phyloP scores from a whole-genome alignment of 2,113 vertebrate genomes.

The Amphiprion percula region DNA sequence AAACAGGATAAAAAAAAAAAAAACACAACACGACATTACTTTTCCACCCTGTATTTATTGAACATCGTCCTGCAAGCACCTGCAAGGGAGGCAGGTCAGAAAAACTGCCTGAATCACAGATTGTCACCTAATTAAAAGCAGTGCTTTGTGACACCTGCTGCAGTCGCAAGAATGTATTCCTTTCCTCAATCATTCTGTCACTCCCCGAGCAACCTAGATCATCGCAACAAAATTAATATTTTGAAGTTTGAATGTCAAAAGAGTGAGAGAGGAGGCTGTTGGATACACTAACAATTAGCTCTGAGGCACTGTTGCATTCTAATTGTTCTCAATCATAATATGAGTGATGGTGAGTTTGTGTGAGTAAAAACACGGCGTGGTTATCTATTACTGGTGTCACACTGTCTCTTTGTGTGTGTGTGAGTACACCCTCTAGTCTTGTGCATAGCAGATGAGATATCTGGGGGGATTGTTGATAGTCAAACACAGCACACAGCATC shows the following conservation, averaged over 20 bases:
- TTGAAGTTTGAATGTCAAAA: conserved; percentile 82
- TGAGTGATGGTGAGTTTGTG: conserved; percentile 79
- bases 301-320: conserved; percentile 78
- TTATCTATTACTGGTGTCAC: conserved; percentile 71
- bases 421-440: conserved; percentile 69
- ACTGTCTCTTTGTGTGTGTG: conserved; percentile 40
- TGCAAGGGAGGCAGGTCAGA: conserved; percentile 67
- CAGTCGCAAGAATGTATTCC: conserved; percentile 68
- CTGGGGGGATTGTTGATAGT: conserved; percentile 52
- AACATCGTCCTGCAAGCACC: conserved; percentile 31
- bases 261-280: conserved; percentile 56
- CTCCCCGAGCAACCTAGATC: conserved; percentile 78
- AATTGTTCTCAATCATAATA: conserved; percentile 79
- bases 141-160: conserved; percentile 74
- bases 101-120: conserved; percentile 71
- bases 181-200: conserved; percentile 77
- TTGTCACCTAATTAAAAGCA: conserved; percentile 81
- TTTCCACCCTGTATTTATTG: conserved; percentile 17
- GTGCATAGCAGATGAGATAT: conserved; percentile 71
- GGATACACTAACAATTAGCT: conserved; percentile 78
- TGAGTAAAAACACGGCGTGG: conserved; percentile 72
- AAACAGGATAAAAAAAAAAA: background rate
- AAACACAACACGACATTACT: background rate
- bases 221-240: conserved; percentile 82
- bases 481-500: conserved; percentile 37